Base-by-base conservation (phyloP, 2,888 invertebrate species). In the Drosophila infuscata region DNA sequence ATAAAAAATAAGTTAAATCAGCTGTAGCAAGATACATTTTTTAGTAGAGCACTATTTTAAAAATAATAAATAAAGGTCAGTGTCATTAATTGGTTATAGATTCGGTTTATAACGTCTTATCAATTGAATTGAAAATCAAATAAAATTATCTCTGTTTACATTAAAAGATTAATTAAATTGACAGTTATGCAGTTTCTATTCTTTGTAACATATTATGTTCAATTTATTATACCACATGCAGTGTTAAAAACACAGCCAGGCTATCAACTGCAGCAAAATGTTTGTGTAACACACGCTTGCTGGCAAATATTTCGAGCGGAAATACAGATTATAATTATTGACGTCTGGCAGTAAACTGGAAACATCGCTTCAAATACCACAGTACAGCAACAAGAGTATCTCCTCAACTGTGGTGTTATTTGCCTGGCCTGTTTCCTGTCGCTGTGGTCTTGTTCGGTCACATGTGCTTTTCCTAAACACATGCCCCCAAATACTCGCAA, bases 371-470 rank as follows among this genome's bases (percentile, higher is more conserved):
- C 36, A 63, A 67, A 58, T 43, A 33, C 48, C 38, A 49, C 49
- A 38, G 41, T 48, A 35, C 41, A 58, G 32, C 51, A 49, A 56
- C 57, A 68, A 66, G 57, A 72, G 52, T 62, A 62, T 62, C 46
- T 46, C 25, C 25, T 46, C 57, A 61, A 74, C 25, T 74, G 74
- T 30, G 49, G 62, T 78, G 72, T 72, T 76, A 83, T 86, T 74
- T 76, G 73, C 60, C 70, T 48, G 60, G 53, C 53, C 58, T 72
- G 84, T 74, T 87, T 89, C 89, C 84, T 65, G 79, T 70, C 74
- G 83, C 74, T 59, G 73, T 69, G 72, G 49, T 49, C 68, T 63
- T 80, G 72, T 72, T 75, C 63, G 72, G 68, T 65, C 78, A 70
- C 66, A 83, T 73, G 72, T 61, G 74, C 57, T 72, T 76, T 88